Evolutionary conservation across 1,140 invertebrate species (phyloP).

Genomic region (Maconellicoccus hirsutus): DNA sequence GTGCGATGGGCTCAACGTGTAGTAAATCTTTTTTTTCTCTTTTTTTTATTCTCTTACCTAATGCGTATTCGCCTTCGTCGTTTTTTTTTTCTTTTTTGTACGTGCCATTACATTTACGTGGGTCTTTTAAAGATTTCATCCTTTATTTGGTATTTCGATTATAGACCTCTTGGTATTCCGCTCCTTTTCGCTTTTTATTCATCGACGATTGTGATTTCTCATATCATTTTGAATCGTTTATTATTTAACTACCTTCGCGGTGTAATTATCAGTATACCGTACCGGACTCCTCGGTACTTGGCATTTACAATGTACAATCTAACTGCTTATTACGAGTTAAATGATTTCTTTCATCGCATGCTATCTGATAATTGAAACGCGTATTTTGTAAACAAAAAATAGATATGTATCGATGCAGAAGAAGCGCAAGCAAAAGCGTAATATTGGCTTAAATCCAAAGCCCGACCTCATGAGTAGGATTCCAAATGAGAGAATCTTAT

Average conservation of each 20-base stretch:
- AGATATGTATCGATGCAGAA: neutral
- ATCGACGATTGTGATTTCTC: neutral
- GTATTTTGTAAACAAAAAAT: neutral
- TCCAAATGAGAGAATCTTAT: too few species aligned
- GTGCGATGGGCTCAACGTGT: neutral
- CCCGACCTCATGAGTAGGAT: neutral
- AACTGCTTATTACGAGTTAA: neutral
- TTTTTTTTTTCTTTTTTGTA: neutral
- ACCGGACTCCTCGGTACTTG: neutral
- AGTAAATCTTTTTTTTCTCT: conserved; percentile 6
- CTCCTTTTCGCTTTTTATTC: conserved; percentile 10
- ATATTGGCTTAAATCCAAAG: neutral
- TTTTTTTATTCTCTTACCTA: neutral
- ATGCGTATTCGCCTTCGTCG: neutral
- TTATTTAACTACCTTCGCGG: neutral
- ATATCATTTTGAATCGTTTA: neutral
- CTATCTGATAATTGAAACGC: neutral
- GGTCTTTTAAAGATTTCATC: neutral
- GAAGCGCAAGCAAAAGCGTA: too few species aligned
- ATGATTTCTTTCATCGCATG: conserved; percentile 8
- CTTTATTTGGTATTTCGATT: conserved; percentile 11
- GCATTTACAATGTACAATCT: conserved; percentile 5
- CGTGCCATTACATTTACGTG: neutral
- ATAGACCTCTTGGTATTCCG: neutral
- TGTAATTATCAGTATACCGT: neutral